A percentile compares a stretch with the other conserved stretches of the same genome.
Conservation (phyloP, 2,888 invertebrate species). For the Drosophila vallismaia region DNA sequence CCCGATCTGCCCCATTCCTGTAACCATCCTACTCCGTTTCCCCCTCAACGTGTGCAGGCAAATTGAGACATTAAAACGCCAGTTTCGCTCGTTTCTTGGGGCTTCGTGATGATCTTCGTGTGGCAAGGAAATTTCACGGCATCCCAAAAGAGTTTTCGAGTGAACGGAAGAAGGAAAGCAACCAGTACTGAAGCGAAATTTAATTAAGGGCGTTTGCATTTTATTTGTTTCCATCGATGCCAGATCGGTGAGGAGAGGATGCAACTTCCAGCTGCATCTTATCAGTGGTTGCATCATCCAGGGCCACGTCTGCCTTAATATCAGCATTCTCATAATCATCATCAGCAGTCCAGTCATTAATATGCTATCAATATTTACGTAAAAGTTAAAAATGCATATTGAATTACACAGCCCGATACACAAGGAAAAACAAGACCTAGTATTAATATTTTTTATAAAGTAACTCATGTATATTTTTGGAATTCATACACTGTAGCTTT, state of each 20-base stretch:
- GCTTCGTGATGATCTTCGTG: slow-evolving; percentile 45
- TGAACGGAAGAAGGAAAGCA: slow-evolving; percentile 26
- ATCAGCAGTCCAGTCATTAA: slow-evolving; percentile 57
- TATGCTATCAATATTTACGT: slow-evolving; percentile 77
- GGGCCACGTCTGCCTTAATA: slow-evolving; percentile 25
- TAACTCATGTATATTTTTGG: too few relatives aligned
- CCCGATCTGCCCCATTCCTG: slow-evolving; percentile 24
- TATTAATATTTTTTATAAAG: too few relatives aligned
- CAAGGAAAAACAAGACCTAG: too few relatives aligned
- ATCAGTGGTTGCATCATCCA: slow-evolving; percentile 62
- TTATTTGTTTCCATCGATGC: slow-evolving; percentile 67
- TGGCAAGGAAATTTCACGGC: slow-evolving; percentile 49
- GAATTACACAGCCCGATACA: slow-evolving; percentile 50
- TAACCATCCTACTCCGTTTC: background rate
- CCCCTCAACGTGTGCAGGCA: slow-evolving; percentile 53
- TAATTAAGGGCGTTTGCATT: slow-evolving; percentile 75
- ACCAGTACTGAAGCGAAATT: slow-evolving; percentile 48
- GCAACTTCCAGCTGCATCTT: slow-evolving; percentile 49
- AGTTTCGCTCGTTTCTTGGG: slow-evolving; percentile 35
- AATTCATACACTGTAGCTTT: background rate
- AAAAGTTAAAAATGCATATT: slow-evolving; percentile 73
- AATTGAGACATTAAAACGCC: slow-evolving; percentile 81
- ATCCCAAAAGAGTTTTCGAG: slow-evolving; percentile 10
- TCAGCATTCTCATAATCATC: slow-evolving; percentile 22
- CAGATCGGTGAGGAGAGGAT: slow-evolving; percentile 16